phyloP scores from a whole-genome alignment of 2,888 invertebrate species.

The Chrysomela aeneicollis region DNA sequence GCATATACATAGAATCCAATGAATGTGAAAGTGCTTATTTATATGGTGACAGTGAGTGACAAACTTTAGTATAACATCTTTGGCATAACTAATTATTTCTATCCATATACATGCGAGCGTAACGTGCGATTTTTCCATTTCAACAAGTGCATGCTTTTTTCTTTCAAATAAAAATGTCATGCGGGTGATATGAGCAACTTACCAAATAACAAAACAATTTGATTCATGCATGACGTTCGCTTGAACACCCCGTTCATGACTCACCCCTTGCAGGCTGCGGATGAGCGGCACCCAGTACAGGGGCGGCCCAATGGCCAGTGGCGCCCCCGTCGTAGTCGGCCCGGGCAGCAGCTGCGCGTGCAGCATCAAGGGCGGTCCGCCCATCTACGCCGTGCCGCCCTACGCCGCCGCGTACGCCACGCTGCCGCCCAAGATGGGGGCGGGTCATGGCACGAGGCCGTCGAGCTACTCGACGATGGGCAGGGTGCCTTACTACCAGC shows the following conservation, averaged over 20 bases:
- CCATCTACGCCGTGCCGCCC: constrained; percentile 69
- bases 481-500: constrained; percentile 66
- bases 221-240: no score
- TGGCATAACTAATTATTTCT: no score
- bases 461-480: constrained; percentile 68
- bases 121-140: no score
- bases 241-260: neutral
- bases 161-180: no score
- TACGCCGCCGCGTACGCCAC: constrained; percentile 68
- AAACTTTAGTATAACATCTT: no score
- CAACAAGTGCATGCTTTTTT: no score
- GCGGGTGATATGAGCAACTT: no score
- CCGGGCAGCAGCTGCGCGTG: constrained; percentile 66
- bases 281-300: constrained; percentile 74
- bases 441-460: constrained; percentile 51
- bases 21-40: no score
- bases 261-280: constrained; percentile 54
- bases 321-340: constrained; percentile 59
- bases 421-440: constrained; percentile 70
- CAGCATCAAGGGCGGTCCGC: constrained; percentile 63
- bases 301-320: constrained; percentile 72
- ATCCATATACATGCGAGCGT: no score
- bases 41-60: no score
- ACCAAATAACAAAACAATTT: no score
- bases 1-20: no score